Evolutionary conservation across 1,140 invertebrate species (phyloP), one percentile per base, ranked within the genome.

Genomic region (Drosophila mauritiana): DNA sequence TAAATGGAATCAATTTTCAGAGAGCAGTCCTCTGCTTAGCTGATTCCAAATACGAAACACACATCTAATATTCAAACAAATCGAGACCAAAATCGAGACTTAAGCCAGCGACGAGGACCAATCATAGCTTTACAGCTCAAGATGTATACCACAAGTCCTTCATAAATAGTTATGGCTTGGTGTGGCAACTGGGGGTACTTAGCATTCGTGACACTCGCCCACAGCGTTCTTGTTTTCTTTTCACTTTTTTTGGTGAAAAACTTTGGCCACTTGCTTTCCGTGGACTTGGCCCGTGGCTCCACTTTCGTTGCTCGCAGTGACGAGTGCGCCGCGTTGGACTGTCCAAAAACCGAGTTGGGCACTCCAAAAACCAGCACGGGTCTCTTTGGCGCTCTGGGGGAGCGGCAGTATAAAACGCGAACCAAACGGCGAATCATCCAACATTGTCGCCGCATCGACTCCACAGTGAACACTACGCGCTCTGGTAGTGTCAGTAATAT

Each of bases 341-440:
- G 83, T 88, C 83, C 83, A 86, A 86, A 85, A 81, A 61, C 34
- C 64, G 54, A 64, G 63, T 27, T 51, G 75, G 73, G 56, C 67
- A 76, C 83, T 88, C 79, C 83, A 86, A 78, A 85, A 46, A 27
- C 73, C 52, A 57, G 43, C 75, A 58, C 51, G 20, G 64, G 52
- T 37, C 67, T 56, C 53, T 61, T 61, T 46, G 43, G 45, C 57
- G 48, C 61, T 78, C 57, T 73, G 49, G 72, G 91, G 90, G 90
- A 91, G 90, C 90, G 85, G 86, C 85, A 75, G 85, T 92, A 92
- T 92, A 92, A 91, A 92, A 92, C 79, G 82, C 62, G 80, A 48
- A 69, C 63, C 80, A 75, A 73, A 78, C 77, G 76, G 49, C 65
- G 80, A 91, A 91, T 78, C 91, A 86, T 78, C 67, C 64, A 90